Evolutionary conservation across 2,888 invertebrate species (phyloP).

Genomic region (Chloroclystis v-ata): DNA sequence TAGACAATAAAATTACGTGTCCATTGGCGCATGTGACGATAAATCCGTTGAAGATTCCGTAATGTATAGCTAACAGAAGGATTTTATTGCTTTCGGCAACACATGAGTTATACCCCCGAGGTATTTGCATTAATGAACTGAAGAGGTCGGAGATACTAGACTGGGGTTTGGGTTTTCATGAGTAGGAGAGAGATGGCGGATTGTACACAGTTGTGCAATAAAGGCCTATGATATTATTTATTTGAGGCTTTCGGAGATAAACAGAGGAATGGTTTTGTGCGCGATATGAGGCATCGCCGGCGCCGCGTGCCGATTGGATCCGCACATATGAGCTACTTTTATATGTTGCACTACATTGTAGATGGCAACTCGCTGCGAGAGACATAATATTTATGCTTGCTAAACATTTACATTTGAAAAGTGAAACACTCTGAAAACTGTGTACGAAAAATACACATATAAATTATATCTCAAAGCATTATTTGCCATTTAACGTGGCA

Average conservation of each 20-base stretch:
- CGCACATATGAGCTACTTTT: no score
- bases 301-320: no score
- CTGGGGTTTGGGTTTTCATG: no score
- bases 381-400: no score
- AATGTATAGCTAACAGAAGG: constrained; percentile 23
- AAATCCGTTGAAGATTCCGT: constrained; percentile 15
- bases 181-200: not conserved
- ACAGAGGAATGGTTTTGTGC: not conserved
- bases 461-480: no score
- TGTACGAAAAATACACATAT: no score
- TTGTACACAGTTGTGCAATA: constrained; percentile 17
- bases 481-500: no score
- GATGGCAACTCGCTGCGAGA: no score
- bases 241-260: constrained; percentile 12
- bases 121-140: constrained; percentile 35
- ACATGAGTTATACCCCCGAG: constrained; percentile 36
- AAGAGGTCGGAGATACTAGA: constrained; percentile 5
- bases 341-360: no score
- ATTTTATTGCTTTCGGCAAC: constrained; percentile 20
- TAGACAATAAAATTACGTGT: constrained; percentile 14
- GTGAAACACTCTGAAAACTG: no score
- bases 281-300: not conserved
- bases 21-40: constrained; percentile 30
- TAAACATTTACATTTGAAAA: no score
- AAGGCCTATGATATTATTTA: constrained; percentile 11